Evolutionary conservation across 2,797 vertebrate species (phyloP).

Genomic region (Paratrypauchen microcephalus): DNA sequence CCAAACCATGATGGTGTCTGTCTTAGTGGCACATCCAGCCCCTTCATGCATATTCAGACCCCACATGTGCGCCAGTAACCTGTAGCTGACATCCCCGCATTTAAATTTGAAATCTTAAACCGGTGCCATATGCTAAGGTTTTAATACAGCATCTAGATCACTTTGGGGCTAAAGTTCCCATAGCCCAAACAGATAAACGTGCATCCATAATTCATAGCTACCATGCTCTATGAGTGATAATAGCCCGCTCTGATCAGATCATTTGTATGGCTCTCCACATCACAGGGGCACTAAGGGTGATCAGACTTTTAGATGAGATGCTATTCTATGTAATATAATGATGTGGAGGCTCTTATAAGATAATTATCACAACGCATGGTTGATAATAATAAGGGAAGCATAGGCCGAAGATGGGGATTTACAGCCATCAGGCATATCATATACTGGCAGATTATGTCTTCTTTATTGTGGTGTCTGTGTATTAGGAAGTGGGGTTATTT

Average conservation of each 20-base stretch:
- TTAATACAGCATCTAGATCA: slow-evolving; percentile 14
- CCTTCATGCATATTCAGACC: slow-evolving; percentile 3
- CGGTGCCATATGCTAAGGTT: slow-evolving; percentile 30
- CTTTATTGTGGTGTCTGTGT: neutral
- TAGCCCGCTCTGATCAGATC: slow-evolving; percentile 67
- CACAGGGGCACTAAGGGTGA: slow-evolving; percentile 67
- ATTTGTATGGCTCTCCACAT: slow-evolving; percentile 63
- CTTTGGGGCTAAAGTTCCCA: slow-evolving; percentile 42
- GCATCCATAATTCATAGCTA: slow-evolving; percentile 77
- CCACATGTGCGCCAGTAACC: slow-evolving; percentile 11
- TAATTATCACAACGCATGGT: slow-evolving; percentile 69
- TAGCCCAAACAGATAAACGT: slow-evolving; percentile 63
- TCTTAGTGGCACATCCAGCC: neutral
- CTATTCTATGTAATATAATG: slow-evolving; percentile 71
- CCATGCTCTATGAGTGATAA: slow-evolving; percentile 64
- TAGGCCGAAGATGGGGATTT: slow-evolving; percentile 44
- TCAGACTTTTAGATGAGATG: slow-evolving; percentile 67
- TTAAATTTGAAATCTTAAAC: slow-evolving; percentile 12
- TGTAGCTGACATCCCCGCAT: slow-evolving; percentile 18
- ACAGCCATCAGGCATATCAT: slow-evolving; percentile 9
- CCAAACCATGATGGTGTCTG: neutral
- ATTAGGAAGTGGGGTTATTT: neutral
- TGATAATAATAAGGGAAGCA: slow-evolving; percentile 64
- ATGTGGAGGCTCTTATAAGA: slow-evolving; percentile 69
- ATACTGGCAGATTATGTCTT: neutral